Percentiles rank a stretch among this genome's conserved stretches.
phyloP scores from a whole-genome alignment of 2,888 invertebrate genomes.

The Lacanobia wlatinum region DNA sequence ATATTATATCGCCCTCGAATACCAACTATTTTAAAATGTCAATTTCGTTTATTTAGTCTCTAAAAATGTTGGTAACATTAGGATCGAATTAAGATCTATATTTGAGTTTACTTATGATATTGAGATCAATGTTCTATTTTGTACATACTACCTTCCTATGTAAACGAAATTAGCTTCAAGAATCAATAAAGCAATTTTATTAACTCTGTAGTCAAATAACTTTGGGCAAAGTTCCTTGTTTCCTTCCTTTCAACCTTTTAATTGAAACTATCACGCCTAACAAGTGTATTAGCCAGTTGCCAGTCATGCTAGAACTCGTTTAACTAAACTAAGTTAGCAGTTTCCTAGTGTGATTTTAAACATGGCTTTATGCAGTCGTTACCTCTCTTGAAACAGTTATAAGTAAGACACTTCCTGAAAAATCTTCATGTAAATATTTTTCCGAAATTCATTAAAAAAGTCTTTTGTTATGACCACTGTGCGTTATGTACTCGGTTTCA shows the following conservation, averaged over 20 bases:
- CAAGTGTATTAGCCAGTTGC: constrained; percentile 14
- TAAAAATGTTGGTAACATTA: neutral
- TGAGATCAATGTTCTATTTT: neutral
- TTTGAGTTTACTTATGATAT: neutral
- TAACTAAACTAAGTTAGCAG: neutral
- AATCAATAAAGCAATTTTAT: constrained; percentile 12
- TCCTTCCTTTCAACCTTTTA: neutral
- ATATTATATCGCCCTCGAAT: constrained; percentile 21
- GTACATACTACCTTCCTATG: neutral
- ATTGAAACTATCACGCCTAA: neutral
- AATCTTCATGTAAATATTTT: constrained; percentile 8
- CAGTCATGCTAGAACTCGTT: neutral
- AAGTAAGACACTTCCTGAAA: constrained; percentile 4
- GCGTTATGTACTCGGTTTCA: constrained; percentile 53
- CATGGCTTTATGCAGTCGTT: neutral
- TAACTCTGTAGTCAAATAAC: constrained; percentile 1
- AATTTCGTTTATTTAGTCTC: constrained; percentile 17
- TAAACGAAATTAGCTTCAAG: constrained; percentile 1
- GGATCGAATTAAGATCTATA: neutral
- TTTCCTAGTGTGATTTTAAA: neutral
- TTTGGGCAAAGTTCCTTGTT: neutral
- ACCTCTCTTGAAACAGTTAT: neutral
- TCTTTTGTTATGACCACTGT: constrained; percentile 46
- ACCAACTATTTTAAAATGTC: constrained; percentile 32
- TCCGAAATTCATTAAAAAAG: constrained; percentile 34